Evolutionary conservation across 1,140 invertebrate genomes (phyloP).

Genomic region (Steinernema khuongi): DNA sequence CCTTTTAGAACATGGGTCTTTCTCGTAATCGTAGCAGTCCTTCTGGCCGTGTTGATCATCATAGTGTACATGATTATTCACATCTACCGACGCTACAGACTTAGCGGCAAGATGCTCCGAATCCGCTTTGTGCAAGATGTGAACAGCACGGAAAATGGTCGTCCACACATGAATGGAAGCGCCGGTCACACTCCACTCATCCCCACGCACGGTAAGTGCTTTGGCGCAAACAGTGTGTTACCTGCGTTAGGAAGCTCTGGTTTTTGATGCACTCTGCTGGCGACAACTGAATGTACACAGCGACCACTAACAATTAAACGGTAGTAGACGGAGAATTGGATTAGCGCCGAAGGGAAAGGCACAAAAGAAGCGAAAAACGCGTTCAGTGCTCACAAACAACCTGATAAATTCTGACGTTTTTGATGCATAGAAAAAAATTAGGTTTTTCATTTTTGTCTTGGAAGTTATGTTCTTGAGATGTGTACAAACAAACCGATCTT

Average conservation of each 20-base stretch:
- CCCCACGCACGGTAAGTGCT: not conserved
- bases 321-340: too few species aligned
- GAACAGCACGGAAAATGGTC: not conserved
- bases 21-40: not conserved
- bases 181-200: not conserved
- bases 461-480: not conserved
- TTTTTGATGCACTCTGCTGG: too few species aligned
- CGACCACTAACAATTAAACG: too few species aligned
- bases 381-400: too few species aligned
- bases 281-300: too few species aligned
- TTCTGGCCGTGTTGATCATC: constrained; percentile 16
- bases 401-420: not conserved
- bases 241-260: too few species aligned
- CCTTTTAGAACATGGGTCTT: not conserved
- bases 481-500: too few species aligned
- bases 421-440: too few species aligned
- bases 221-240: too few species aligned
- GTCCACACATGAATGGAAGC: not conserved
- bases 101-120: not conserved
- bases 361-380: too few species aligned
- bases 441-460: too few species aligned
- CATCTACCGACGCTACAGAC: not conserved
- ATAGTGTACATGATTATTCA: not conserved
- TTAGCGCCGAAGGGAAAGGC: not conserved
- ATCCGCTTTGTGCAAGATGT: constrained; percentile 22